Conservation (phyloP, 2,888 invertebrate genomes). For the Danaus chrysippus region DNA sequence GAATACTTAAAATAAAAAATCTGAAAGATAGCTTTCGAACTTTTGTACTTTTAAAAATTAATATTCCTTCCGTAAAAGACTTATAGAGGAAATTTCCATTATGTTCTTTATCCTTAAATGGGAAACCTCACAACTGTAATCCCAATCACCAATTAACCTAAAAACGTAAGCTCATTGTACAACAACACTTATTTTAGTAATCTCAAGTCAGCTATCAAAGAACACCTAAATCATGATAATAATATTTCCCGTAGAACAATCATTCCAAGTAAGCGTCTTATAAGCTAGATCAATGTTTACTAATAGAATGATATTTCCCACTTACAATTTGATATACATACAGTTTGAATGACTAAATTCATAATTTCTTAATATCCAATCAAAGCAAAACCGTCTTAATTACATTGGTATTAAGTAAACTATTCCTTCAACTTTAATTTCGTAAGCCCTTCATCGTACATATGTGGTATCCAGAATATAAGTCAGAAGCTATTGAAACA, state of each 20-base stretch:
- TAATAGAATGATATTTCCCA: too few species aligned
- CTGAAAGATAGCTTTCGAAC: background rate
- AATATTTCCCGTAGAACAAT: too few species aligned
- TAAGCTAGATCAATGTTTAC: too few species aligned
- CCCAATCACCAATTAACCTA: constrained; percentile 18
- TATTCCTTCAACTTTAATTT: background rate
- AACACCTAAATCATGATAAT: too few species aligned
- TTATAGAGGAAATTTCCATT: background rate
- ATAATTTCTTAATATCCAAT: too few species aligned
- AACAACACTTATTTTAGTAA: background rate
- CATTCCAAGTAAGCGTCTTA: too few species aligned
- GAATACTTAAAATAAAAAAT: background rate
- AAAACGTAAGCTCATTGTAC: constrained; percentile 8
- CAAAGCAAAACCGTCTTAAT: too few species aligned
- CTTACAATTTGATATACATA: too few species aligned
- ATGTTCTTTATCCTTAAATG: constrained; percentile 1
- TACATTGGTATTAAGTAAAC: too few species aligned
- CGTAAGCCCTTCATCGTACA: background rate
- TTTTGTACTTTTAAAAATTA: too few species aligned
- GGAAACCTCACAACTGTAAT: constrained; percentile 12
- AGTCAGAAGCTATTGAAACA: background rate
- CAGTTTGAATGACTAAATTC: too few species aligned
- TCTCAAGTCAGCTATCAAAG: too few species aligned
- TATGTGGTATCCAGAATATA: background rate
- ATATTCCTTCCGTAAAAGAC: background rate